Evolutionary conservation across 2,888 invertebrate species (phyloP), one percentile per base, ranked within the genome.

Genomic region (Buathra laborator): DNA sequence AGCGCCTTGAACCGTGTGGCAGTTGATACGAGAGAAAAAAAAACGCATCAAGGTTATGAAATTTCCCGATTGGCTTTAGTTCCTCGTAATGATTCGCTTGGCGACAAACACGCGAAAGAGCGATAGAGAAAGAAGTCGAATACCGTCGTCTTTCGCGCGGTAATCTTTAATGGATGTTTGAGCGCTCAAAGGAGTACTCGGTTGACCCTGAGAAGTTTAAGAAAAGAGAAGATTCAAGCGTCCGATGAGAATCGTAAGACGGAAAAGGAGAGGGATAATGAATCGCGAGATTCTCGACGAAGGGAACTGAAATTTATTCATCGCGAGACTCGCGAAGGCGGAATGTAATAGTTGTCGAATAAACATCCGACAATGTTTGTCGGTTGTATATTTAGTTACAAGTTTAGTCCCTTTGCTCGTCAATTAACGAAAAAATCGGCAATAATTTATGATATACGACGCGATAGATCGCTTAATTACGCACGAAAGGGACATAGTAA

Each of bases 41-140:
- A 91, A 91, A 91, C 89, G 87, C 90, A 89, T 84, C 90, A 91
- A 91, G 91, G 90, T 86, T 87, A 89, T 86, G 86, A 87, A 87
- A 68, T 83, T 71, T 71, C 71, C 51, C 59, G 12, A 72, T 81
- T 59, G 51, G 81, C 9, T 37, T 37, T 7, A 37, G 9, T 9
- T 37, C 37, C 37, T 37, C 37, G 37, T 37, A 37, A 37, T 1
- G 37, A 37, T 37, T 37, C 37, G 37, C 37, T 37, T 9, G 37
- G 37, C 37, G 37, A 7, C 37, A 9, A 37, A 37, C 6, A 7
- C 37, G 37, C 37, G 37, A 37, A 37, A 37, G 37, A 37, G 37
- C 37, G 37, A 37, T 9, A 9, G 37, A 37, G 37, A 37, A 37
- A 37, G 19, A 24, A 37, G 6, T n/a, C 51, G n/a, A 51, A 14